phyloP scores from a whole-genome alignment of 2,888 invertebrate species.

The Congeria kusceri region DNA sequence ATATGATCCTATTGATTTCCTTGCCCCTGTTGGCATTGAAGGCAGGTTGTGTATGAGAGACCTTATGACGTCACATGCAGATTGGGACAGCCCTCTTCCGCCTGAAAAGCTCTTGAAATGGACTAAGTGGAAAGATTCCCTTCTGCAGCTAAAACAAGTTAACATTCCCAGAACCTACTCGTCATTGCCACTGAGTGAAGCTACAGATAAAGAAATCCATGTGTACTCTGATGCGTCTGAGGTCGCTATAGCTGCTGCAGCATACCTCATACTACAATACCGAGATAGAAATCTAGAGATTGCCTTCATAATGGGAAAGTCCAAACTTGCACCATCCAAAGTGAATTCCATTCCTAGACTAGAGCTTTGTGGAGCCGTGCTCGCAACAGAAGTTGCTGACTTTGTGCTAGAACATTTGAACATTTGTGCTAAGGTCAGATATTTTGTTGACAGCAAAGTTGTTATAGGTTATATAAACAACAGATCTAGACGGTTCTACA shows the following conservation, averaged over 20 bases:
- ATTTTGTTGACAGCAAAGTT: constrained; percentile 57
- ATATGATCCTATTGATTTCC: no score
- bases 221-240: constrained; percentile 65
- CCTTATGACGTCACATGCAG: no score
- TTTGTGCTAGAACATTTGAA: constrained; percentile 33
- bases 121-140: no score
- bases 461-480: constrained; percentile 58
- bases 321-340: constrained; percentile 50
- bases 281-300: background rate
- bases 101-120: no score
- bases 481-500: constrained; percentile 50
- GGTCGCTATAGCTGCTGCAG: constrained; percentile 63
- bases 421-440: constrained; percentile 15
- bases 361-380: constrained; percentile 60
- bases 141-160: no score
- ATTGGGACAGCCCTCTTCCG: no score
- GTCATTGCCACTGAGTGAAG: no score
- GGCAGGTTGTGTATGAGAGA: no score
- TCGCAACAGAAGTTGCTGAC: constrained; percentile 44
- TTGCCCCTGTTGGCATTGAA: no score
- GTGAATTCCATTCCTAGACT: constrained; percentile 58
- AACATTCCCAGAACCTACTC: no score
- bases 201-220: no score
- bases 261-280: no score
- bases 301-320: constrained; percentile 61